A percentile compares a stretch with the other conserved stretches of the same genome.
Conservation (phyloP, 2,113 vertebrate species). For the Lagenorhynchus albirostris region DNA sequence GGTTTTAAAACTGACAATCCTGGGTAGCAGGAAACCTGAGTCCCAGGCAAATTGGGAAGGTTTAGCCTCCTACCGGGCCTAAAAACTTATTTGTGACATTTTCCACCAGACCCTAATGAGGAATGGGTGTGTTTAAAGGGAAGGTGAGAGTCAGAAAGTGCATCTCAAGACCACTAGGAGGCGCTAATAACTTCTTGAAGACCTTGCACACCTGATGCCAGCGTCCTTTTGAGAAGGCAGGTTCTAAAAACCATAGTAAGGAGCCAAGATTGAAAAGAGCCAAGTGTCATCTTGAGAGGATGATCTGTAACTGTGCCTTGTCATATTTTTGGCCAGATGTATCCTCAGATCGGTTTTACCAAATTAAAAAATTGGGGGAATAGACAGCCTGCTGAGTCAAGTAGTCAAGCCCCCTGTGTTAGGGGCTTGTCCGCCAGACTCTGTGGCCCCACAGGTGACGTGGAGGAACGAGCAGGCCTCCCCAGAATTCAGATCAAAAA, state of each 20-base stretch:
- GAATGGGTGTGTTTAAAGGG: background rate
- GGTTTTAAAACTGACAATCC: background rate
- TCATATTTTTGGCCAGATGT: background rate
- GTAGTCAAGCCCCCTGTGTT: background rate
- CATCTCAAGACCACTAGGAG: slow-evolving; percentile 17
- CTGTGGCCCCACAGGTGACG: background rate
- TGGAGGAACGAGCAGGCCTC: background rate
- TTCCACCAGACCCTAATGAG: background rate
- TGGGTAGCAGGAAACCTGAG: background rate
- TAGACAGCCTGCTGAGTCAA: background rate
- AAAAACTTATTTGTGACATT: background rate
- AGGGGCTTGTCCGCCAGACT: background rate
- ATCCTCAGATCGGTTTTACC: background rate
- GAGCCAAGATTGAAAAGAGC: background rate
- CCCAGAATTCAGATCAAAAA: background rate
- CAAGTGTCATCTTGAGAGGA: background rate
- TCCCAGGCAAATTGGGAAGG: background rate
- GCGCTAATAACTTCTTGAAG: background rate
- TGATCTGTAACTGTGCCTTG: background rate
- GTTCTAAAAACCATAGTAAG: background rate
- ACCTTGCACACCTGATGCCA: rapidly evolving
- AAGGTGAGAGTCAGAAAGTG: background rate
- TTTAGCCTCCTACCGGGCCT: background rate
- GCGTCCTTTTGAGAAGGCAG: background rate
- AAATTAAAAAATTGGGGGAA: background rate